Percentiles rank a stretch among this genome's conserved stretches.
These are phyloP conservation scores for Xestia sexstrigata DNA, from an alignment of 2,888 invertebrate species.

Conservation along the genomic window DNA sequence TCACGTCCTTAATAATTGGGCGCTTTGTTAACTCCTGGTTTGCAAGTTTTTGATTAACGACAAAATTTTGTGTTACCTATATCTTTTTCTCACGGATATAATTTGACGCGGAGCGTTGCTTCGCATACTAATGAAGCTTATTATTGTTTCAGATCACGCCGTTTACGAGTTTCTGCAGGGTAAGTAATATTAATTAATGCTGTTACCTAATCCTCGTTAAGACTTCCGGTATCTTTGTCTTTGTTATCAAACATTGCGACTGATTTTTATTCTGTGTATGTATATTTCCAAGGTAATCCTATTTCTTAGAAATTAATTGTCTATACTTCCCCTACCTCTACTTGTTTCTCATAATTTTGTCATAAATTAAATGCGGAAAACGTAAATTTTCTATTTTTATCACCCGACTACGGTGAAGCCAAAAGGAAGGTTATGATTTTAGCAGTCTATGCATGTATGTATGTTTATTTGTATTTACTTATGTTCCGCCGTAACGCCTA, in stretches of 20 bases:
- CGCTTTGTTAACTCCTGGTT: background rate
- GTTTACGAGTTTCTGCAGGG: constrained; percentile 96
- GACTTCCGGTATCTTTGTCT: constrained; percentile 30
- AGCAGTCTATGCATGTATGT: no score
- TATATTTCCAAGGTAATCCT: background rate
- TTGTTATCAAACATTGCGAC: constrained; percentile 19
- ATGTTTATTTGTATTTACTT: no score
- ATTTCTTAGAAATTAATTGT: background rate
- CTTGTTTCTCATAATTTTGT: background rate
- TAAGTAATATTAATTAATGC: constrained; percentile 86
- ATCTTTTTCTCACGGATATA: constrained; percentile 31
- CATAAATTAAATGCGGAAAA: background rate
- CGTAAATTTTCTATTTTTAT: background rate
- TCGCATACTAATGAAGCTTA: constrained; percentile 52
- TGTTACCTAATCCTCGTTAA: constrained; percentile 32
- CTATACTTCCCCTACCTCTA: background rate
- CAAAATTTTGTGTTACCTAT: constrained; percentile 14
- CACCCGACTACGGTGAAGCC: no score
- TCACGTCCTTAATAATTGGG: background rate
- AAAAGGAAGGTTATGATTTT: no score
- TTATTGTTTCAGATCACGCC: constrained; percentile 94
- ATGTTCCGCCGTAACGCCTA: no score
- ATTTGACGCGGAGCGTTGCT: constrained; percentile 24
- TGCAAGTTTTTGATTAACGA: constrained; percentile 5
- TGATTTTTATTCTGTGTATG: background rate